These are phyloP conservation scores for Phataginus tricuspis DNA, from an alignment of 2,797 vertebrate species.

Conservation along the genomic window DNA sequence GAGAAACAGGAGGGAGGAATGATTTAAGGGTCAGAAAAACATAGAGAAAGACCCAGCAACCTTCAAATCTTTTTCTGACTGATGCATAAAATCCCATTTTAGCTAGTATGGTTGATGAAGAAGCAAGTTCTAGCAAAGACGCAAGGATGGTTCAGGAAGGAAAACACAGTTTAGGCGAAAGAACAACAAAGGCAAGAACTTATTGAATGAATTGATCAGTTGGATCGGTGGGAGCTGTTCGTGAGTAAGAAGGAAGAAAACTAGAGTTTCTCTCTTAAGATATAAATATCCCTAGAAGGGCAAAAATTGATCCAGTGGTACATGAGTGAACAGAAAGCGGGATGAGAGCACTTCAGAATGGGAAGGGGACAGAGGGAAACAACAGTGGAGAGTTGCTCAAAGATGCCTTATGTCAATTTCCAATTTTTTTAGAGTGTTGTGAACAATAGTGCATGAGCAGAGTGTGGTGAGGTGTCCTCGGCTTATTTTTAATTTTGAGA, in stretches of 20 bases:
- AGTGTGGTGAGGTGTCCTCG: not conserved
- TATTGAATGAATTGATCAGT: not conserved
- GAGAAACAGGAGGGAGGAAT: not conserved
- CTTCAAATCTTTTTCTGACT: not conserved
- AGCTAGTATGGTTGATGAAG: not conserved
- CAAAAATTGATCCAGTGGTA: not conserved
- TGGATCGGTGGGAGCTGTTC: not conserved
- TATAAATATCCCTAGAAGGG: not conserved
- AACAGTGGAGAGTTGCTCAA: not conserved
- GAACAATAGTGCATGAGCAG: not conserved
- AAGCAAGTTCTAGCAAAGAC: not conserved
- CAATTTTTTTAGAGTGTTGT: not conserved
- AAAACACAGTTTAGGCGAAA: not conserved
- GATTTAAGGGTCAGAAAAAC: not conserved
- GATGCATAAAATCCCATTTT: not conserved
- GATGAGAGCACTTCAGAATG: not conserved
- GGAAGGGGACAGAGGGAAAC: not conserved
- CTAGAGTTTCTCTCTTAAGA: constrained; percentile 16
- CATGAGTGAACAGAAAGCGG: not conserved
- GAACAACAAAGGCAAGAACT: not conserved
- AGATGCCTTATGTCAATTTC: not conserved
- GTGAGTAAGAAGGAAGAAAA: not conserved
- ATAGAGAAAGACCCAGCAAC: not conserved
- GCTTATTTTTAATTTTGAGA: constrained; percentile 41
- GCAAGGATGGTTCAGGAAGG: not conserved